A percentile compares a stretch with the other conserved stretches of the same genome.
These are phyloP conservation scores for Medauroidea extradentata DNA, from an alignment of 1,140 invertebrate species.

Conservation along the genomic window DNA sequence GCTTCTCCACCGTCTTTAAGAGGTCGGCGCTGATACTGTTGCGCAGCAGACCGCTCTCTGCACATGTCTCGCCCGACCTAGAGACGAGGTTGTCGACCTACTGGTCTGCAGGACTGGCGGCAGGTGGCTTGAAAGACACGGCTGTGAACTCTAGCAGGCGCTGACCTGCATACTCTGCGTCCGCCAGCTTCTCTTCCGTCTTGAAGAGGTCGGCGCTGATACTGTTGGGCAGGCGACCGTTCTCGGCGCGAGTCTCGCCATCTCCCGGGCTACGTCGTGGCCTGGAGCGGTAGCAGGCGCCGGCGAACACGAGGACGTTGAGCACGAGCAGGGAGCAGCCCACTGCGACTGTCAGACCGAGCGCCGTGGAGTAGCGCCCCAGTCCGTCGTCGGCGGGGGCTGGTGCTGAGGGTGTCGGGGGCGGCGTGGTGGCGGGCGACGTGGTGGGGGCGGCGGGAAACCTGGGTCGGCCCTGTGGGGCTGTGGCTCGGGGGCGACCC, in stretches of 20 bases:
- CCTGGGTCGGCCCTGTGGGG: conserved; percentile 25
- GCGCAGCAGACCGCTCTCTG: conserved; percentile 78
- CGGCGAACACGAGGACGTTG: conserved; percentile 89
- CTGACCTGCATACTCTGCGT: conserved; percentile 35
- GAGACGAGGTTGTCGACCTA: too few species aligned
- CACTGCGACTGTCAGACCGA: conserved; percentile 89
- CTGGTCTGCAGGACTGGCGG: too few species aligned
- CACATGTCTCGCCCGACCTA: conserved; percentile 71
- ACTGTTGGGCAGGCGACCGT: conserved; percentile 78
- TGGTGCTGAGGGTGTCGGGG: conserved; percentile 22
- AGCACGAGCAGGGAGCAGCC: conserved; percentile 84
- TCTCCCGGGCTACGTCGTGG: conserved; percentile 38
- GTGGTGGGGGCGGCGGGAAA: conserved; percentile 25
- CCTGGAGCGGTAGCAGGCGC: conserved; percentile 86
- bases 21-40: conserved; percentile 77
- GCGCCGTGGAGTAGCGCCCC: conserved; percentile 79
- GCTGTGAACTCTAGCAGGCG: conserved; percentile 36
- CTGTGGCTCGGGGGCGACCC: conserved; percentile 51
- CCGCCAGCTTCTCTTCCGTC: conserved; percentile 46
- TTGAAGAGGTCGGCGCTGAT: conserved; percentile 73
- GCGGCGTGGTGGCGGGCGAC: conserved; percentile 19
- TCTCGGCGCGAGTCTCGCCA: conserved; percentile 68
- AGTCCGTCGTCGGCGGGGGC: conserved; percentile 66
- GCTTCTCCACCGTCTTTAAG: conserved; percentile 56
- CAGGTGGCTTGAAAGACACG: too few species aligned